These are phyloP conservation scores for Dynastes maya DNA, from an alignment of 2,888 invertebrate species.

Conservation along the genomic window DNA sequence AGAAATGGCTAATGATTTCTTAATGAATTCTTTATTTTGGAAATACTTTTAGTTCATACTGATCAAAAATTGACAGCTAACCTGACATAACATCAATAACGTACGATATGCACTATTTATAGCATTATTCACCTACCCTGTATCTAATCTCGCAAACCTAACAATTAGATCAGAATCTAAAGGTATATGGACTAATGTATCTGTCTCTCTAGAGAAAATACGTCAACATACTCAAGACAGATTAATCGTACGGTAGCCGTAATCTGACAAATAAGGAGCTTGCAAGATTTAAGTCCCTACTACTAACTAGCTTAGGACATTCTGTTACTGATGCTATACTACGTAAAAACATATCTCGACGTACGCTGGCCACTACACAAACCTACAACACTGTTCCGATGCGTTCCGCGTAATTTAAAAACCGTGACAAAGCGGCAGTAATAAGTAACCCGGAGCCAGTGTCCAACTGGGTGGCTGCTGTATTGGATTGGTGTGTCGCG, in stretches of 20 bases:
- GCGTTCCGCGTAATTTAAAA: slow-evolving; percentile 47
- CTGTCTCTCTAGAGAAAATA: slow-evolving; percentile 21
- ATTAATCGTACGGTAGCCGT: slow-evolving; percentile 31
- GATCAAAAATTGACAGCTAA: too few relatives aligned
- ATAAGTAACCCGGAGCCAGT: slow-evolving; percentile 50
- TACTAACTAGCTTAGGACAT: slow-evolving; percentile 13
- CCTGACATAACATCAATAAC: too few relatives aligned
- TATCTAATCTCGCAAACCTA: too few relatives aligned
- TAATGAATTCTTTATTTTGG: too few relatives aligned
- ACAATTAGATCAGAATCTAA: too few relatives aligned
- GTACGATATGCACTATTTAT: too few relatives aligned
- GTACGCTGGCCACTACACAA: slow-evolving; percentile 23
- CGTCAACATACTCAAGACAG: slow-evolving; percentile 1
- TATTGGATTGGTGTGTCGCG: slow-evolving; percentile 45
- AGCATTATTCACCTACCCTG: too few relatives aligned
- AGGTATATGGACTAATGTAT: neutral
- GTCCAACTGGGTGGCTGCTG: slow-evolving; percentile 55
- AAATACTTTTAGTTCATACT: too few relatives aligned
- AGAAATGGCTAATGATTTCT: too few relatives aligned
- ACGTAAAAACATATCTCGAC: neutral
- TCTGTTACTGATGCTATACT: neutral
- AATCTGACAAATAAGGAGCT: slow-evolving; percentile 49
- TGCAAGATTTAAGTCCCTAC: slow-evolving; percentile 44
- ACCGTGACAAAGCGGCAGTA: slow-evolving; percentile 45
- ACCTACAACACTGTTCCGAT: slow-evolving; percentile 24